Evolutionary conservation across 2,888 invertebrate genomes (phyloP).

Genomic region (Mimumesa dahlbomi): DNA sequence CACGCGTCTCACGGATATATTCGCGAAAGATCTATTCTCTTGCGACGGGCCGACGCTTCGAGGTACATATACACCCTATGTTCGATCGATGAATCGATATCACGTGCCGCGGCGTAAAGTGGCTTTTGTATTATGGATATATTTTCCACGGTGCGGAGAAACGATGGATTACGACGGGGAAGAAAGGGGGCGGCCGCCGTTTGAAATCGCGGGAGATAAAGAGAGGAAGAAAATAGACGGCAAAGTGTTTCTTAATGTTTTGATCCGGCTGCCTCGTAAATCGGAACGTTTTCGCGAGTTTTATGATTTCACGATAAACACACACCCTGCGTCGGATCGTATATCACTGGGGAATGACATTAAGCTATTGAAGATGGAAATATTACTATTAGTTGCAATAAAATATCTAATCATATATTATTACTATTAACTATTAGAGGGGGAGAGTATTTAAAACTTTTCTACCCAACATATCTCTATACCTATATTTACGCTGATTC

Average conservation of each 20-base stretch:
- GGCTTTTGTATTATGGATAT: slow-evolving; percentile 6
- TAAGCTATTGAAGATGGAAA: too few species aligned
- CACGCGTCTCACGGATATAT: slow-evolving; percentile 8
- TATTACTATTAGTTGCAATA: too few species aligned
- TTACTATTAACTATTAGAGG: too few species aligned
- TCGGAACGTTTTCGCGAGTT: neutral
- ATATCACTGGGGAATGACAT: too few species aligned
- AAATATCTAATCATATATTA: too few species aligned
- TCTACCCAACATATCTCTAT: too few species aligned
- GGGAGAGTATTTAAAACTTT: too few species aligned
- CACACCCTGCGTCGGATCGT: too few species aligned
- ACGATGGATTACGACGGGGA: neutral
- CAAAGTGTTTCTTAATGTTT: slow-evolving; percentile 32
- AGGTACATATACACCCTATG: neutral
- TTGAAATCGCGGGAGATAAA: neutral
- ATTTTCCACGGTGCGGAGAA: neutral
- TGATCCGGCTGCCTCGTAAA: neutral
- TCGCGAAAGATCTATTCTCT: neutral
- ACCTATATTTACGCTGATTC: too few species aligned
- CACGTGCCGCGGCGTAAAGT: slow-evolving; percentile 20
- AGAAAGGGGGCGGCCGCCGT: neutral
- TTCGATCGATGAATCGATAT: slow-evolving; percentile 32
- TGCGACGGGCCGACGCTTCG: neutral
- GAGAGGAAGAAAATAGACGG: slow-evolving; percentile 1
- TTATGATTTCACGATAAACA: too few species aligned